Base-by-base conservation (phyloP, 2,888 invertebrate species). In the Andrena minutula region DNA sequence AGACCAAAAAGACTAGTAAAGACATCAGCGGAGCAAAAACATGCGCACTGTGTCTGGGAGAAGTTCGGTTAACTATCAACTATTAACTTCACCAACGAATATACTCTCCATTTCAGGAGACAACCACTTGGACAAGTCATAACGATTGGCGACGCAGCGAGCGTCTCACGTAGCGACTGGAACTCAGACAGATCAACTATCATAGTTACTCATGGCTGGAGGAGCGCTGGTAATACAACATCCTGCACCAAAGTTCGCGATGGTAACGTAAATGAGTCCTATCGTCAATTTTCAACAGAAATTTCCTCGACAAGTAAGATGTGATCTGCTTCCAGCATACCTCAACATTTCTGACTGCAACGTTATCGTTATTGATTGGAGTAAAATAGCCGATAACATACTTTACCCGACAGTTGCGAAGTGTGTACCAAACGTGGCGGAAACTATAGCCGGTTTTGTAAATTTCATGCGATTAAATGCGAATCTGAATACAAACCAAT, bases 361-460 rank as follows among this genome's bases (percentile, higher is more conserved):
- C 30, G 65, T 88, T 7, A 82, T 88, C 41, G 30, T 86, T 0
- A 28, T 86, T 1, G 83, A 86, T 28, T 88, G 88, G 88, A 16
- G 8, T 2, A 0, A 1, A 0, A 66, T 79, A 23, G 77, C 88
- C 3, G 0, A 0, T 0, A 32, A 49, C 49, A 0, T 71, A 0
- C 0, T 8, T 0, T 88, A 87, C n/a, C 8, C 30, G n/a, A 1
- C 1, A 0, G 86, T 66, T 0, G 84, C 28, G 16, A 47, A 35
- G 0, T 66, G 56, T 6, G 65, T 88, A 2, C 84, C 86, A 1
- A 0, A 12, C 0, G 84, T 89, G 2, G 89, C 85, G 0, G 5
- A 41, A 0, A 49, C 32, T 0, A 60, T 94, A 7, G 92, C 90
- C 0, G 61, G 82, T 63, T 92, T 94, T 47, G 89, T 93, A 0